Conservation (phyloP, 2,797 vertebrate genomes). For the Gymnopithys bicolor region DNA sequence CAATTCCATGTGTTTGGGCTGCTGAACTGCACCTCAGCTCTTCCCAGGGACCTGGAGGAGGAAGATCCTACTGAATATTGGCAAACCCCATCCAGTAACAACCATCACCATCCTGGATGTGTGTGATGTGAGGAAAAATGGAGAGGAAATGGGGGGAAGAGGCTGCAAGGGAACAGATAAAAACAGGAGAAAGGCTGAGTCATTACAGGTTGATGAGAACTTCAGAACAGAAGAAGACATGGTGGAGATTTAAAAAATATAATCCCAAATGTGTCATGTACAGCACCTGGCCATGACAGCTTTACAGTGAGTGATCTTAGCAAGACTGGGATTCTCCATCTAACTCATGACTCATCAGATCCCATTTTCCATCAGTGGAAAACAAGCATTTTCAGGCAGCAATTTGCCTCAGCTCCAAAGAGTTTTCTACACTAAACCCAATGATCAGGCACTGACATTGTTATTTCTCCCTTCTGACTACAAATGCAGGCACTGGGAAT, state of each 20-base stretch:
- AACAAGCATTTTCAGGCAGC: not conserved
- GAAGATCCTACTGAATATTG: not conserved
- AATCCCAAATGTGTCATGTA: not conserved
- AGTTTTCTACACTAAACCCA: not conserved
- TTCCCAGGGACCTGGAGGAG: not conserved
- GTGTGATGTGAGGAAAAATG: not conserved
- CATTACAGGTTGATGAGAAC: not conserved
- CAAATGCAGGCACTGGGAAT: not conserved
- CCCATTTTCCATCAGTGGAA: not conserved
- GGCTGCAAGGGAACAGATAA: not conserved
- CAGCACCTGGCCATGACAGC: not conserved
- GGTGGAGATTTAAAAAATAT: not conserved
- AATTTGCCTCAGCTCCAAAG: not conserved
- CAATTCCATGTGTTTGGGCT: rapidly evolving
- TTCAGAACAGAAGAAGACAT: not conserved
- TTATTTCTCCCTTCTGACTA: not conserved
- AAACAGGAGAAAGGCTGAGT: not conserved
- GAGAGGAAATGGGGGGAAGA: not conserved
- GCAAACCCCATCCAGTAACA: not conserved
- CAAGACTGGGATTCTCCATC: not conserved
- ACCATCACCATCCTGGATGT: not conserved
- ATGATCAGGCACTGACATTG: not conserved
- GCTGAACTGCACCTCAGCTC: not conserved
- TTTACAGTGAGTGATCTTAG: not conserved
- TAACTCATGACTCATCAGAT: not conserved